Base-by-base conservation (phyloP, 2,113 vertebrate genomes). In the Scalopus aquaticus region DNA sequence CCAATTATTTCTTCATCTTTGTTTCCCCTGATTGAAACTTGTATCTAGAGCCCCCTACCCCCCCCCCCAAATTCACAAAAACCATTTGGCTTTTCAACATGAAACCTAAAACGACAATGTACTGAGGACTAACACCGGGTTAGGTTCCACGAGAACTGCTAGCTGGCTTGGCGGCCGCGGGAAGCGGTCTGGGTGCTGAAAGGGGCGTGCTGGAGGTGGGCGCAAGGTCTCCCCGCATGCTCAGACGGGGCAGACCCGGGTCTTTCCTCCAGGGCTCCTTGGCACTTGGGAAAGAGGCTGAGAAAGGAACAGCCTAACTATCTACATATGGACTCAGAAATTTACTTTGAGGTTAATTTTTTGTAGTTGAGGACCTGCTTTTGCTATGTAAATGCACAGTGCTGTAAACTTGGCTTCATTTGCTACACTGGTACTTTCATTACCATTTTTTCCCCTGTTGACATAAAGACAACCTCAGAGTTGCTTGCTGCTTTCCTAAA, bases 221-320 rank as follows among this genome's bases (percentile, higher is more conserved):
- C 44, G 6, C 28, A 1, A 37, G 84, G 67, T 28, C 7, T 5
- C 6, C n/a, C 35, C 56, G 3, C 11, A 1, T 35, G 67, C 67
- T 51, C 58, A 1, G 17, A 30, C 1, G 20, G 94, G 28, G 72
- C 79, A 30, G 42, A 70, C 86, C 54, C 62, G 6, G 56, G 87
- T 22, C 76, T 73, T 65, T n/a, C 54, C 92, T 84, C 54, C 30
- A 19, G 81, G 90, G 86, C 76, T 79, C 84, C 94, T 49, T 88
- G 95, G 97, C 96, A 95, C 94, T 96, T 97, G 93, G 94, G 90
- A 83, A 85, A 72, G 85, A 87, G 90, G 76, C 88, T 58, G 51
- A 76, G 94, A 62, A 82, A 70, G 44, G 60, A 85, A 35, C 22
- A 39, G 87, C 73, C 76, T 54, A 17, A 49, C 84, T 76, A 2